Conservation (phyloP, 2,888 invertebrate species). For the Chalcis sispes region DNA sequence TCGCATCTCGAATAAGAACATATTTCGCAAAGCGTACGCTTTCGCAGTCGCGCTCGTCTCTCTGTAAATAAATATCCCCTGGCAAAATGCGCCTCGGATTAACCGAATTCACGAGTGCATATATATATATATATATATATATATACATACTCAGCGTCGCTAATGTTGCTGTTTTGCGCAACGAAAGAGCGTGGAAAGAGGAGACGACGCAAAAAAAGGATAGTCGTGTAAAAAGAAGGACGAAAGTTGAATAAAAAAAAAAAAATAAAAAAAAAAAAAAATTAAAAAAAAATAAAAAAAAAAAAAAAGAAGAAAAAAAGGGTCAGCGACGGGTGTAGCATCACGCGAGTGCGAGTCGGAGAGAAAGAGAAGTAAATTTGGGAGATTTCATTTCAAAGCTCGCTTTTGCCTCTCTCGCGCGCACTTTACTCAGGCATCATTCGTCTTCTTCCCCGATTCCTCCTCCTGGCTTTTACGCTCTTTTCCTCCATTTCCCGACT, state of each 20-base stretch:
- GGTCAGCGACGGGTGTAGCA: not conserved
- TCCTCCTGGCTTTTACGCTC: slow-evolving; percentile 46
- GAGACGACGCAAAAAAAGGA: slow-evolving; percentile 24
- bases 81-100: not conserved
- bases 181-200: not conserved
- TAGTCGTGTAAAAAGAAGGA: slow-evolving; percentile 40
- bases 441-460: slow-evolving; percentile 55
- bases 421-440: slow-evolving; percentile 38
- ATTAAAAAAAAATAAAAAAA: too few species aligned
- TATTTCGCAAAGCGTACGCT: not conserved
- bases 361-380: slow-evolving; percentile 47
- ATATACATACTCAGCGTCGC: not conserved
- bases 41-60: not conserved
- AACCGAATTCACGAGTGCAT: too few species aligned
- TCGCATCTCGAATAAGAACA: not conserved
- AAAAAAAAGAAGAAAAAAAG: slow-evolving; percentile 20
- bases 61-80: not conserved
- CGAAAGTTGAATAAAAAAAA: not conserved
- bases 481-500: slow-evolving; percentile 38
- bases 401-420: not conserved
- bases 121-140: too few species aligned
- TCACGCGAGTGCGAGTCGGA: slow-evolving; percentile 9
- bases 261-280: slow-evolving; percentile 1
- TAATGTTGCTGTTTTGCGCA: slow-evolving; percentile 19
- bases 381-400: slow-evolving; percentile 52